These are phyloP conservation scores for Tetropium fuscum DNA, from an alignment of 2,888 invertebrate species.

Conservation along the genomic window DNA sequence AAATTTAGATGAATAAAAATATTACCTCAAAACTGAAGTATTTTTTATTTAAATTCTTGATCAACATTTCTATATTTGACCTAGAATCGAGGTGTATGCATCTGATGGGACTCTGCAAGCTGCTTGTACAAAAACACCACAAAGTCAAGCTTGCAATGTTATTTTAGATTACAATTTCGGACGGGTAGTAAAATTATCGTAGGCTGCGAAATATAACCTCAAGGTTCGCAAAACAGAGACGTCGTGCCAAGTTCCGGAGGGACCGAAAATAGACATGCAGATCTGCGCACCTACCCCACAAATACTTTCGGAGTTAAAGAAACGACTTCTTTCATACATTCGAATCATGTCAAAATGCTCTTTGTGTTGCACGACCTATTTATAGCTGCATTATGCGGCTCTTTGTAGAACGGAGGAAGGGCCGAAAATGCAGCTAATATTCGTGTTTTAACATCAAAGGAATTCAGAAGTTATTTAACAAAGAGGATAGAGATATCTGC, in stretches of 20 bases:
- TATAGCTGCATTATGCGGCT: constrained; percentile 13
- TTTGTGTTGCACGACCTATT: constrained; percentile 30
- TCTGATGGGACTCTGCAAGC: no score
- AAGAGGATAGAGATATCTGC: no score
- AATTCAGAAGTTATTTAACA: no score
- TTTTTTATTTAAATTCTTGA: no score
- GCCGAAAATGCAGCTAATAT: neutral
- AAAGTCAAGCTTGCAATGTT: neutral
- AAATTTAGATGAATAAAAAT: no score
- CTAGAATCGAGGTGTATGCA: no score
- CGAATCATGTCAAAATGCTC: constrained; percentile 27
- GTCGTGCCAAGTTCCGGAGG: constrained; percentile 37
- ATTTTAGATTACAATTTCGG: constrained; percentile 2
- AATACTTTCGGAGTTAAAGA: constrained; percentile 22
- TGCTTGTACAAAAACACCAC: constrained; percentile 1
- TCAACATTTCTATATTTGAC: no score
- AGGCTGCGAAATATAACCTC: constrained; percentile 26
- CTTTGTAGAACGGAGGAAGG: constrained; percentile 5
- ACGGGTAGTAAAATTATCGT: constrained; percentile 23
- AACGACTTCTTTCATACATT: constrained; percentile 27
- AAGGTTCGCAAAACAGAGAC: constrained; percentile 27
- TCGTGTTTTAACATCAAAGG: no score
- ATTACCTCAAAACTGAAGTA: no score
- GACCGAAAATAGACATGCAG: constrained; percentile 37
- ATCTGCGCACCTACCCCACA: constrained; percentile 28